Conservation (phyloP, 2,888 invertebrate species). For the Neelides folsomi region DNA sequence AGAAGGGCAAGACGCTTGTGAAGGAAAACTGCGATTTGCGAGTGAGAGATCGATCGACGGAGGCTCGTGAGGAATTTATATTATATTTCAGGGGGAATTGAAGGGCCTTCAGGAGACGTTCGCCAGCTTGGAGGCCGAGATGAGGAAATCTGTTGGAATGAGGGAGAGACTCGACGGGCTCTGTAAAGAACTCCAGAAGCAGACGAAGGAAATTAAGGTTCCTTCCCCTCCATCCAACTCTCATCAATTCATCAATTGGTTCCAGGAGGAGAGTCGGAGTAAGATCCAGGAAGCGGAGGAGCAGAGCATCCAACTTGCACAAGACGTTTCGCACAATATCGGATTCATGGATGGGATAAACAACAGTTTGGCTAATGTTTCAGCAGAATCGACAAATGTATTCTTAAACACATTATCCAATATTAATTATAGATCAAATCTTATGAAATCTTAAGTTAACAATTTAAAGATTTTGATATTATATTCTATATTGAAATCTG, state of each 20-base stretch:
- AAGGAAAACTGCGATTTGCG: too few species aligned
- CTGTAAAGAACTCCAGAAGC: conserved; percentile 30
- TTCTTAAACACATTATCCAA: neutral
- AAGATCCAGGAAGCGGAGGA: conserved; percentile 27
- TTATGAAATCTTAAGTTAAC: too few species aligned
- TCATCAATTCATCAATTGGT: conserved; percentile 2
- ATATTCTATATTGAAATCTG: too few species aligned
- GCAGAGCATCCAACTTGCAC: conserved; percentile 25
- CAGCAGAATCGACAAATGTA: conserved; percentile 26
- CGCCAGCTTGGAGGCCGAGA: conserved; percentile 18
- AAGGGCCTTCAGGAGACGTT: conserved; percentile 25
- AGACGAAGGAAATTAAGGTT: conserved; percentile 30
- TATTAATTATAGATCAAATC: too few species aligned
- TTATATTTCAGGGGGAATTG: conserved; percentile 19
- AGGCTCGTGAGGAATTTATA: neutral
- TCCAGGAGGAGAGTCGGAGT: conserved; percentile 26
- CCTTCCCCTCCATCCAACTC: neutral
- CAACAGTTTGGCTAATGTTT: conserved; percentile 19
- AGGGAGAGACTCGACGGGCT: conserved; percentile 27
- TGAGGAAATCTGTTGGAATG: conserved; percentile 22
- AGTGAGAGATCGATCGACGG: too few species aligned
- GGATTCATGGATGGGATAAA: conserved; percentile 30
- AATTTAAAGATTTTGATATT: too few species aligned
- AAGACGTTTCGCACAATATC: conserved; percentile 28
- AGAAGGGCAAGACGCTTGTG: too few species aligned